phyloP scores from a whole-genome alignment of 2,888 invertebrate genomes.

The Ceraclea dissimilis region DNA sequence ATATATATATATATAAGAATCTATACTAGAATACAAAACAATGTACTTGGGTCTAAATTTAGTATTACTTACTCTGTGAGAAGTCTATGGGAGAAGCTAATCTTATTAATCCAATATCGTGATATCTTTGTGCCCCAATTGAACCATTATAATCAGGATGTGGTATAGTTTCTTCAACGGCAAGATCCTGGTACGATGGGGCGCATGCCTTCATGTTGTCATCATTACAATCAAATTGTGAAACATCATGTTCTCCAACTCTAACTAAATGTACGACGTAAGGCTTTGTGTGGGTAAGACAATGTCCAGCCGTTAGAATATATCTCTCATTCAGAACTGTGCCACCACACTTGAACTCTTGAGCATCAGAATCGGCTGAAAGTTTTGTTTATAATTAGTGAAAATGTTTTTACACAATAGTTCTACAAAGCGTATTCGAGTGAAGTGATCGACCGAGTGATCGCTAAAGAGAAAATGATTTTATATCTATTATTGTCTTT shows the following conservation, averaged over 20 bases:
- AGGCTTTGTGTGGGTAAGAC: slow-evolving; percentile 1
- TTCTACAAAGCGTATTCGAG: no score
- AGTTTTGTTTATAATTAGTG: no score
- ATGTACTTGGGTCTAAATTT: no score
- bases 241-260: slow-evolving; percentile 55
- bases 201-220: no score
- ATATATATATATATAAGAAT: no score
- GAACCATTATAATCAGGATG: slow-evolving; percentile 49
- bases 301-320: slow-evolving; percentile 16
- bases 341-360: slow-evolving; percentile 6
- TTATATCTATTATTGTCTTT: no score
- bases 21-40: no score
- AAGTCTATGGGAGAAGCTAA: slow-evolving; percentile 37
- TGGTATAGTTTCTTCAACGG: slow-evolving; percentile 37
- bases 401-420: no score
- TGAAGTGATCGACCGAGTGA: no score
- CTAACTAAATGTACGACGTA: slow-evolving; percentile 43
- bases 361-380: no score
- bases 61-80: slow-evolving; percentile 6
- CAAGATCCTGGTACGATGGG: slow-evolving; percentile 42
- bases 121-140: slow-evolving; percentile 26
- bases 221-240: slow-evolving; percentile 42
- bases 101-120: slow-evolving; percentile 56
- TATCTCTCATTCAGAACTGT: slow-evolving; percentile 10
- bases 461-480: no score